phyloP scores from a whole-genome alignment of 2,797 vertebrate species.

The Poecilia gillii region DNA sequence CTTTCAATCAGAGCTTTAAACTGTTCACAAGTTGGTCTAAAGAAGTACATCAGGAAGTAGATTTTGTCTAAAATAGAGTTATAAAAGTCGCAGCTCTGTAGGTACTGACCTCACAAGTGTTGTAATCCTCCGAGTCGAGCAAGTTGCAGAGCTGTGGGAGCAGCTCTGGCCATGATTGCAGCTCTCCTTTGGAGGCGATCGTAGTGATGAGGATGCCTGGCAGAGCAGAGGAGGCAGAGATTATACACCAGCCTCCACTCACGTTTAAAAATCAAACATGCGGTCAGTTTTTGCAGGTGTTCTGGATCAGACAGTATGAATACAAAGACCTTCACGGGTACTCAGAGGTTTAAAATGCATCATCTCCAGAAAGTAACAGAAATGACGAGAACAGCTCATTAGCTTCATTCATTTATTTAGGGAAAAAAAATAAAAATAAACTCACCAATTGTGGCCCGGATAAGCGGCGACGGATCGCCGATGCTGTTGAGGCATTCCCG shows the following conservation, averaged over 20 bases:
- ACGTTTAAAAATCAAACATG: not conserved
- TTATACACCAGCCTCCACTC: slow-evolving; percentile 1
- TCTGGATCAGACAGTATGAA: slow-evolving; percentile 82
- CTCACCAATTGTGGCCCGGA: slow-evolving; percentile 94
- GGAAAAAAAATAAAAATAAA: not conserved
- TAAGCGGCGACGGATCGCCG: slow-evolving; percentile 92
- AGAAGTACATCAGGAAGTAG: not conserved
- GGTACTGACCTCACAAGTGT: slow-evolving; percentile 89
- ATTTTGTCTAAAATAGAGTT: not conserved
- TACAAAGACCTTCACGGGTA: slow-evolving; percentile 72
- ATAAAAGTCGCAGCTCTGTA: not conserved
- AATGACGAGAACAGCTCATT: not conserved
- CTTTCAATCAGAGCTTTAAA: not conserved
- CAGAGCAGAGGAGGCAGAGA: not conserved
- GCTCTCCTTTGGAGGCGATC: slow-evolving; percentile 93
- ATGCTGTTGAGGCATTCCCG: slow-evolving; percentile 95
- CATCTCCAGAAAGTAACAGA: slow-evolving; percentile 56
- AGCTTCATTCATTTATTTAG: not conserved
- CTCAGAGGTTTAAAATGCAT: slow-evolving; percentile 66
- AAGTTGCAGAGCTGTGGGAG: slow-evolving; percentile 94
- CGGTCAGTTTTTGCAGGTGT: not conserved
- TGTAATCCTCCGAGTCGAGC: slow-evolving; percentile 95
- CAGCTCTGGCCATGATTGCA: slow-evolving; percentile 95
- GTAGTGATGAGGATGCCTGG: slow-evolving; percentile 94
- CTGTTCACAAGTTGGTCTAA: not conserved